Evolutionary conservation across 1,140 invertebrate species (phyloP).

Genomic region (Drosophila takahashii): DNA sequence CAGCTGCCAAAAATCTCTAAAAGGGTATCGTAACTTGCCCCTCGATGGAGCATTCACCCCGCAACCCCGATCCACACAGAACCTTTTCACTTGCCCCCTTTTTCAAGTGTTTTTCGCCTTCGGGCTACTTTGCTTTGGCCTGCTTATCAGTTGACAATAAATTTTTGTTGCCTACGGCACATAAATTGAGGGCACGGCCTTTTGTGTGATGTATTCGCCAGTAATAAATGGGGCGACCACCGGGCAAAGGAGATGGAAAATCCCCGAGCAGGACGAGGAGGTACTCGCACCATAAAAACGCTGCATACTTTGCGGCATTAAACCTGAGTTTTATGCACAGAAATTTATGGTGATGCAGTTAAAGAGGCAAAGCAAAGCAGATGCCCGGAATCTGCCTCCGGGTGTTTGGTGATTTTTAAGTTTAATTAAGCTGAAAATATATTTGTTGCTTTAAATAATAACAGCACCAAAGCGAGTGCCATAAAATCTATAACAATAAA

Average conservation of each 20-base stretch:
- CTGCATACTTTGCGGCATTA: conserved; percentile 78
- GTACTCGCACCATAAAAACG: conserved; percentile 51
- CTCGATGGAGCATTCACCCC: conserved; percentile 1
- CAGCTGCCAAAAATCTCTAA: conserved; percentile 32
- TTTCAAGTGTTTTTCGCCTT: conserved; percentile 63
- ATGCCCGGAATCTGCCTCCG: conserved; percentile 41
- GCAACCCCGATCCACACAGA: neutral
- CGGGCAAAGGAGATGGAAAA: conserved; percentile 2
- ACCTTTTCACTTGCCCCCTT: conserved; percentile 21
- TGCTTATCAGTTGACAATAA: conserved; percentile 82
- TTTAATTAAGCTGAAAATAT: conserved; percentile 83
- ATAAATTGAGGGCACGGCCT: conserved; percentile 74
- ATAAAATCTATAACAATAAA: conserved; percentile 81
- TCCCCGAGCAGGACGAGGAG: neutral
- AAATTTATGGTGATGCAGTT: conserved; percentile 77
- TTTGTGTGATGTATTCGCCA: conserved; percentile 71
- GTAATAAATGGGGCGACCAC: conserved; percentile 35
- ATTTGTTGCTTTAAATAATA: conserved; percentile 81
- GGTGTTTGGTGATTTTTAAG: conserved; percentile 64
- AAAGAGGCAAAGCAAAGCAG: conserved; percentile 51
- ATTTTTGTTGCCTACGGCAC: conserved; percentile 79
- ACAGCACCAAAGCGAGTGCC: conserved; percentile 39
- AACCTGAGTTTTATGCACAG: conserved; percentile 74
- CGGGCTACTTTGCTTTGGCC: conserved; percentile 65
- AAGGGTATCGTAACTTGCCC: conserved; percentile 30